A percentile compares a stretch with the other conserved stretches of the same genome.
phyloP scores from a whole-genome alignment of 1,140 invertebrate species.

The Whitmania pigra region DNA sequence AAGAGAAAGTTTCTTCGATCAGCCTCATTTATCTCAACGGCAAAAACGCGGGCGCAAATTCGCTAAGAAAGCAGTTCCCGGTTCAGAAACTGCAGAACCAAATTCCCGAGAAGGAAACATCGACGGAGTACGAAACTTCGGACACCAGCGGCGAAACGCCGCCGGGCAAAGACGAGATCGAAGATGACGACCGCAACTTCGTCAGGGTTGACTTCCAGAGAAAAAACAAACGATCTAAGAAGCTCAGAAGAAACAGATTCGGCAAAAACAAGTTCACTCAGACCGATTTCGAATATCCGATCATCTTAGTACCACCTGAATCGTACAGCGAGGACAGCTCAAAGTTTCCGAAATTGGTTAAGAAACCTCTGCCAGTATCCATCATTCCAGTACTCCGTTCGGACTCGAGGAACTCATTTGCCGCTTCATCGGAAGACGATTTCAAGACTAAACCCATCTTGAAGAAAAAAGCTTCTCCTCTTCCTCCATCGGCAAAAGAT shows the following conservation, averaged over 20 bases:
- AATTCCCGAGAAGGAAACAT: not conserved
- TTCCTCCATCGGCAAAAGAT: not conserved
- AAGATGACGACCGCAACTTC: not conserved
- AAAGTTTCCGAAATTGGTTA: constrained; percentile 8
- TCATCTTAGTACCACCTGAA: not conserved
- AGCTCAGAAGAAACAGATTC: constrained; percentile 1
- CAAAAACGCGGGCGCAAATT: not conserved
- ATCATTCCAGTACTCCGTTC: constrained; percentile 5
- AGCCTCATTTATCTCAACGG: no score
- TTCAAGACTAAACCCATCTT: constrained; percentile 8
- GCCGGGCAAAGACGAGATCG: not conserved
- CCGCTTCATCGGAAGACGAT: not conserved
- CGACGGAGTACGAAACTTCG: not conserved
- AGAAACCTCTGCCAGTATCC: not conserved
- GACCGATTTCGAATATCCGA: not conserved
- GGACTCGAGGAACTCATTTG: not conserved
- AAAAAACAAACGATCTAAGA: constrained; percentile 1
- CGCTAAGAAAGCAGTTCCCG: not conserved
- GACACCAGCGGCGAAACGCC: not conserved
- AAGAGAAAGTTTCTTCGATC: not conserved
- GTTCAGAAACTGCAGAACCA: not conserved
- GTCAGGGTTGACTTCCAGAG: not conserved
- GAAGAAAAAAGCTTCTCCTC: not conserved
- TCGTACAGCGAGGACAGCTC: not conserved
- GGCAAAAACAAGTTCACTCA: constrained; percentile 10